A percentile compares a stretch with the other conserved stretches of the same genome.
These are phyloP conservation scores for Lagria hirta DNA, from an alignment of 2,888 invertebrate species.

Conservation along the genomic window DNA sequence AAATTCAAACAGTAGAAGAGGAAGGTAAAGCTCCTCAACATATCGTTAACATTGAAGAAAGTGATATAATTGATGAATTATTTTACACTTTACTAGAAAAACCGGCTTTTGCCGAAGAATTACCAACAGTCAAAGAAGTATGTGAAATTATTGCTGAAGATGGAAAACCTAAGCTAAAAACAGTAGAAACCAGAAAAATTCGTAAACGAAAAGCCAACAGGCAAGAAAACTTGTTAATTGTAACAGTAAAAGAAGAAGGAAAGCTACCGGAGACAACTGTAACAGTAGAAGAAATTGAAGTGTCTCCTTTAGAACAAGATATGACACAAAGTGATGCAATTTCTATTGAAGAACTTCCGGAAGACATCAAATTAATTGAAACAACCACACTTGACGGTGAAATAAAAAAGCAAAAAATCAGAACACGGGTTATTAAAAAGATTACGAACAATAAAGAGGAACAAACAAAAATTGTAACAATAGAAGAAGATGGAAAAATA, in stretches of 20 bases:
- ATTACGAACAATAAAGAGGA: conserved; percentile 51
- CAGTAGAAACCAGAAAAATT: conserved; percentile 34
- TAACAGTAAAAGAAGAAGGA: conserved; percentile 52
- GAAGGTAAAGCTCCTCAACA: conserved; percentile 36
- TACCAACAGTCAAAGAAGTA: conserved; percentile 34
- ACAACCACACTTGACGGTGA: conserved; percentile 51
- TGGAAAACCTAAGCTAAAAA: conserved; percentile 40
- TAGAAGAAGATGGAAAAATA: conserved; percentile 52
- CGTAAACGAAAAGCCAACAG: conserved; percentile 47
- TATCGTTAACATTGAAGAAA: conserved; percentile 32
- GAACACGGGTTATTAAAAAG: conserved; percentile 43
- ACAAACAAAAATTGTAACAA: conserved; percentile 47
- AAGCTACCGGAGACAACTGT: conserved; percentile 52
- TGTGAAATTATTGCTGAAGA: conserved; percentile 20
- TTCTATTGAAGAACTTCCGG: conserved; percentile 41
- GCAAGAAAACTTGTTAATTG: conserved; percentile 39
- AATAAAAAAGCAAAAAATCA: conserved; percentile 46
- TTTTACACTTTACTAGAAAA: conserved; percentile 24
- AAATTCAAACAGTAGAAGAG: conserved; percentile 39
- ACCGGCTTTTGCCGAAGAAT: conserved; percentile 24
- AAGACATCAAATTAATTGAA: conserved; percentile 39
- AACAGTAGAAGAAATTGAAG: conserved; percentile 28
- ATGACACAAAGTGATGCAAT: conserved; percentile 40
- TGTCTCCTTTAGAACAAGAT: too few species aligned
- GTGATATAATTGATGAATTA: conserved; percentile 34